Evolutionary conservation across 2,888 invertebrate species (phyloP).

Genomic region (Leucania comma): DNA sequence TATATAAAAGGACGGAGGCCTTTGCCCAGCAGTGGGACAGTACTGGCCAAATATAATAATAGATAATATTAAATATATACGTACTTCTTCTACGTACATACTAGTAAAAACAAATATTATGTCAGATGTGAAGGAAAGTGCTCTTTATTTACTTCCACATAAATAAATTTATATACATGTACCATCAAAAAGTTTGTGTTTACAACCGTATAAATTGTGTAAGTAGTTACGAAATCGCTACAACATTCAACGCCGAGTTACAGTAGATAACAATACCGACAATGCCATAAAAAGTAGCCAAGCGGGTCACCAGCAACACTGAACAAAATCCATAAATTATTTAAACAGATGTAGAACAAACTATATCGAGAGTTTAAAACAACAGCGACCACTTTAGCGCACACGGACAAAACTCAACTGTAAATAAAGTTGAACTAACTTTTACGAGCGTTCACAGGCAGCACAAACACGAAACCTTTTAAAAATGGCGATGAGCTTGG

Average conservation of each 20-base stretch:
- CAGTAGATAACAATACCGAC: constrained; percentile 27
- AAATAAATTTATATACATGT: not conserved
- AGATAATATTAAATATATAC: no score
- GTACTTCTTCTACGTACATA: no score
- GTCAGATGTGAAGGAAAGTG: no score
- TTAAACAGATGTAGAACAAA: constrained; percentile 61
- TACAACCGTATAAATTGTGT: constrained; percentile 6
- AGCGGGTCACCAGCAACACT: constrained; percentile 33
- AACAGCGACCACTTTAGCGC: constrained; percentile 59
- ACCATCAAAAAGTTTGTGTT: constrained; percentile 5
- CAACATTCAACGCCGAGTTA: constrained; percentile 9
- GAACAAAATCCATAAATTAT: constrained; percentile 59
- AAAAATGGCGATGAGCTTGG: constrained; percentile 60
- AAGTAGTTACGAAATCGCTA: constrained; percentile 15
- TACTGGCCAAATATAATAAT: no score
- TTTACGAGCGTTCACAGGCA: constrained; percentile 62
- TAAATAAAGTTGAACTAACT: constrained; percentile 66
- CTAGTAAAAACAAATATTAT: no score
- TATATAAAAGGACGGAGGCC: no score
- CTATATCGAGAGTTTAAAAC: constrained; percentile 59
- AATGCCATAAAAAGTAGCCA: constrained; percentile 34
- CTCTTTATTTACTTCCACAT: not conserved
- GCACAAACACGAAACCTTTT: constrained; percentile 63
- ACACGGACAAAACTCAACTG: constrained; percentile 58
- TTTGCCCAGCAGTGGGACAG: no score